Conservation (phyloP, 1,140 invertebrate genomes). For the Drosophila bocki region DNA sequence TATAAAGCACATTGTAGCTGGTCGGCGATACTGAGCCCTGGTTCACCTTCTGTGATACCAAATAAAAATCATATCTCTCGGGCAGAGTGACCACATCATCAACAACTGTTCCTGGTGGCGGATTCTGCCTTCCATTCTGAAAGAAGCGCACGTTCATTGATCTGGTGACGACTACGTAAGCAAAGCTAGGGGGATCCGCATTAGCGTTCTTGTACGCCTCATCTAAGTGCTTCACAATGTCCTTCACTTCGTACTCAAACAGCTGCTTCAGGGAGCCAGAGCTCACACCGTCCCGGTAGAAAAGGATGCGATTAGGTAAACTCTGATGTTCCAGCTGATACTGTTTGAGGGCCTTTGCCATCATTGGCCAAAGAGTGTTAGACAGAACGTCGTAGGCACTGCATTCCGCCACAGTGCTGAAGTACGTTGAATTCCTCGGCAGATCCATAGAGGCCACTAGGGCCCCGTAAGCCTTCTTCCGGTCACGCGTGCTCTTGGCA, state of each 20-base stretch:
- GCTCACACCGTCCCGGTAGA: constrained; percentile 93
- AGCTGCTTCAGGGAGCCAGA: constrained; percentile 93
- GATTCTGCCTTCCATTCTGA: constrained; percentile 76
- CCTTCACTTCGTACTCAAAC: constrained; percentile 79
- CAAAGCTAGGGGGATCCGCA: constrained; percentile 86
- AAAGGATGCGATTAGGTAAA: constrained; percentile 87
- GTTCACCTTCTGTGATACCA: constrained; percentile 91
- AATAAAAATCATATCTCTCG: constrained; percentile 93
- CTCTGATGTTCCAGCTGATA: constrained; percentile 85
- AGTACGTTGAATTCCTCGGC: constrained; percentile 86
- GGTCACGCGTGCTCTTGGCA: constrained; percentile 91
- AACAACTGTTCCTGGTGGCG: constrained; percentile 93
- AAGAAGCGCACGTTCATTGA: constrained; percentile 90
- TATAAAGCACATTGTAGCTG: constrained; percentile 91
- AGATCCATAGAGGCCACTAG: constrained; percentile 92
- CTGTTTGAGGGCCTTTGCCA: constrained; percentile 87
- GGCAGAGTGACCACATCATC: constrained; percentile 94
- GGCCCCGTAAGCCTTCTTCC: constrained; percentile 89
- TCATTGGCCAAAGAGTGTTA: constrained; percentile 88
- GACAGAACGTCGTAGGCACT: constrained; percentile 90
- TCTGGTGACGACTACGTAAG: constrained; percentile 91
- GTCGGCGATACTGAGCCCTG: constrained; percentile 94
- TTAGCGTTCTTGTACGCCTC: constrained; percentile 85
- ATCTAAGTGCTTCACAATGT: constrained; percentile 86
- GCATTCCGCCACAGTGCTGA: constrained; percentile 87